Base-by-base conservation (phyloP, 37 sponge, comb jelly and placozoan species). In the Crambe crambe region DNA sequence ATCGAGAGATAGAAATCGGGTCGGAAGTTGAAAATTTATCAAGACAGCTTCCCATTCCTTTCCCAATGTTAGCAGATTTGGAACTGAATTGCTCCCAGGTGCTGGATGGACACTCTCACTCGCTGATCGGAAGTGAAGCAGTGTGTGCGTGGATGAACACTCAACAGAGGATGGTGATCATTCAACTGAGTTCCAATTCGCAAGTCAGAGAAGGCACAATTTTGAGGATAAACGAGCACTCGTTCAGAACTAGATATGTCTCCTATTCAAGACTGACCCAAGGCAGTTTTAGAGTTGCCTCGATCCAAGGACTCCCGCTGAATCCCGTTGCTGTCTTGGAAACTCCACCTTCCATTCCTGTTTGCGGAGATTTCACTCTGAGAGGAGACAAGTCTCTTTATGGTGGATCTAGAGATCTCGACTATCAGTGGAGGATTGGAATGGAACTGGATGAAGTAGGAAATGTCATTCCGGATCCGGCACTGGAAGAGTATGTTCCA, bases 1-100 rank as follows among this genome's bases (percentile, higher is more conserved):
- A 92, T 81, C 38, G 88, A 80, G 88, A 83, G 68, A 85, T 92
- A n/a, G 92, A 92, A 68, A 67, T 87, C 1, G 88, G 92, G 20
- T 78, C 85, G 26, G 88, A 87, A 41, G 72, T 27, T 2, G 39
- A 57, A 25, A 27, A 30, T 41, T n/a, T 30, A 22, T 37, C 27
- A 36, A 42, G 9, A n/a, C 3, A 2, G 25, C n/a, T n/a, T n/a
- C 47, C 23, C 5, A 12, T 72, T 23, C 37, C 44, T 31, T 5
- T 37, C 2, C 4, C 83, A 37, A 38, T 67, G 18, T 36, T 43
- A n/a, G 61, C 61, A 21, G 61, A 60, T 25, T 60, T 25, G 20
- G 31, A 58, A 23, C 77, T 79, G 2, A 9, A 27, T 25, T 92
- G 92, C 69, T 44, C 5, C 15, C 6, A 43, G 15, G 31, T 92